Evolutionary conservation across 2,113 vertebrate species (phyloP).

Genomic region (Choloepus hoffmanni): DNA sequence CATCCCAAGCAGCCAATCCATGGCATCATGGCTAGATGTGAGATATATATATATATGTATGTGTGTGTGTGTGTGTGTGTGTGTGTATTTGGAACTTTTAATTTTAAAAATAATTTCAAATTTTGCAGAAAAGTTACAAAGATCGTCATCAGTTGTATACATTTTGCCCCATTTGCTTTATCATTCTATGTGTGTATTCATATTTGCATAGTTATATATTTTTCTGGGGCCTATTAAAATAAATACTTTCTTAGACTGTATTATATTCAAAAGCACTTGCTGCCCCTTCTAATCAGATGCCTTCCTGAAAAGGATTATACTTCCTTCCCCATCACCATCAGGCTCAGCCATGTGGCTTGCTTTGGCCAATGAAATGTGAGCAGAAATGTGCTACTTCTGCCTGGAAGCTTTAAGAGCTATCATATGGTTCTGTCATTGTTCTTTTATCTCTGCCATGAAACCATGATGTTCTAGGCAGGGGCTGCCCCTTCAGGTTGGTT

Average conservation of each 20-base stretch:
- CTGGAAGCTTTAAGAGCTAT: not conserved
- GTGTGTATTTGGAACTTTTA: not conserved
- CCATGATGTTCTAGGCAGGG: not conserved
- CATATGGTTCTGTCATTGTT: not conserved
- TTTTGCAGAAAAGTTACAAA: not conserved
- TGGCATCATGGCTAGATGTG: not conserved
- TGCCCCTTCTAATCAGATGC: not conserved
- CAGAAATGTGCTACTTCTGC: not conserved
- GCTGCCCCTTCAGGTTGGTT: not conserved
- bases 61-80: too few relatives aligned
- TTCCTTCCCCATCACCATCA: not conserved
- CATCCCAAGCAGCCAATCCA: not conserved
- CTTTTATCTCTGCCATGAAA: too few relatives aligned
- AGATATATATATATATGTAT: not conserved
- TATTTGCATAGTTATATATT: not conserved
- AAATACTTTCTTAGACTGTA: not conserved
- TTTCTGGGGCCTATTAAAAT: not conserved
- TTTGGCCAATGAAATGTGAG: too few relatives aligned
- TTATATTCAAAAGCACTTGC: not conserved
- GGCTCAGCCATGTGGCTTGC: not conserved
- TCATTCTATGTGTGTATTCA: not conserved
- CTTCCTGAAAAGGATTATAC: not conserved
- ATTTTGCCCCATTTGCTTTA: not conserved
- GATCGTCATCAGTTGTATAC: not conserved
- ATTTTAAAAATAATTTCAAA: constrained; percentile 9